Evolutionary conservation across 2,888 invertebrate species (phyloP).

Genomic region (Branchipolynoe longqiensis): DNA sequence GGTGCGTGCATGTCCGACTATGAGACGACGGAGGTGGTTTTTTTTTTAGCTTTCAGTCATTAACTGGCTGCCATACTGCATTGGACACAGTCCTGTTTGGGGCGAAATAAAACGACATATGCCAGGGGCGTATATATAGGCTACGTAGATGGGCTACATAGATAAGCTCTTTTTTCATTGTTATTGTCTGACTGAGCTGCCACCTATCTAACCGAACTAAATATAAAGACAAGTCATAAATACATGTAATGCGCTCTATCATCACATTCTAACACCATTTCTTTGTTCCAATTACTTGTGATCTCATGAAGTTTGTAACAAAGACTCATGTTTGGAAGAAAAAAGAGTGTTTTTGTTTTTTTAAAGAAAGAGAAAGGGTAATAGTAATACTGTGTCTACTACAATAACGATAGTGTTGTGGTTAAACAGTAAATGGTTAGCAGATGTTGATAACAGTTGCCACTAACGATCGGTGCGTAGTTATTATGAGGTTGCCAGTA

Average conservation of each 20-base stretch:
- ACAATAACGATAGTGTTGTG: no score
- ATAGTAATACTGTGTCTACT: no score
- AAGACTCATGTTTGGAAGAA: not conserved
- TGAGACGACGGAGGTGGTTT: not conserved
- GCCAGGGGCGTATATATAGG: constrained; percentile 3
- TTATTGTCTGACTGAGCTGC: constrained; percentile 40
- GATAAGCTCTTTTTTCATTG: constrained; percentile 39
- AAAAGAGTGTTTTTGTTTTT: no score
- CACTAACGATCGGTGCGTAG: no score
- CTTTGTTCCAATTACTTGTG: constrained; percentile 9
- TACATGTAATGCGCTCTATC: constrained; percentile 27
- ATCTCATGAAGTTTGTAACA: constrained; percentile 31
- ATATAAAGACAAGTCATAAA: constrained; percentile 19
- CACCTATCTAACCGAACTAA: not conserved
- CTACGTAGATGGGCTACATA: not conserved
- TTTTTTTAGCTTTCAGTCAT: constrained; percentile 41
- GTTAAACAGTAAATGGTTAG: no score
- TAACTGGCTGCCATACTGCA: not conserved
- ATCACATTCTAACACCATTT: not conserved
- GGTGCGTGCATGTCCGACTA: constrained; percentile 37
- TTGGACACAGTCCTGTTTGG: not conserved
- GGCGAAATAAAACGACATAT: not conserved
- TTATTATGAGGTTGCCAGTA: no score
- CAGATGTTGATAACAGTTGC: no score
- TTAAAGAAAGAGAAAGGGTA: not conserved